phyloP scores from a whole-genome alignment of 2,797 vertebrate genomes.

The Acridotheres tristis region DNA sequence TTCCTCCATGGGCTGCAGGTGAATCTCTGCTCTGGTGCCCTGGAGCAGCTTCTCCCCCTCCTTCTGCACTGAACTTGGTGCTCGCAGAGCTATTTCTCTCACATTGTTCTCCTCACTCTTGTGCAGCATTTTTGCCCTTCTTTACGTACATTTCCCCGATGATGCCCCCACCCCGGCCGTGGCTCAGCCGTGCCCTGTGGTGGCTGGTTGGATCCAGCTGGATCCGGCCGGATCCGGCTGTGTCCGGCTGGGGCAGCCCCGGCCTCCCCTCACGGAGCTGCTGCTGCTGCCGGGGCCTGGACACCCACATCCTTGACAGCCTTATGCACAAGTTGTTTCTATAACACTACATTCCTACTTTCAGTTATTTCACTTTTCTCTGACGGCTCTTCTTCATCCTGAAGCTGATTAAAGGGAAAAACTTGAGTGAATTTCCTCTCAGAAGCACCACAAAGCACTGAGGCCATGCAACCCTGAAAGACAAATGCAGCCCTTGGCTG shows the following conservation, averaged over 20 bases:
- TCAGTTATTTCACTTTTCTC: background rate
- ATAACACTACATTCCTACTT: background rate
- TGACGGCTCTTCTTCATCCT: background rate
- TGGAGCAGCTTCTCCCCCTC: background rate
- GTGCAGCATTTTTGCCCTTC: background rate
- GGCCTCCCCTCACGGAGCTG: fast-evolving
- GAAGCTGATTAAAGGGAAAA: background rate
- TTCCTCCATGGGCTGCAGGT: background rate
- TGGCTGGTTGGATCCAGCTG: background rate
- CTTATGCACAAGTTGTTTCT: background rate
- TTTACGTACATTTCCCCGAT: fast-evolving
- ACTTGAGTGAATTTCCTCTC: background rate
- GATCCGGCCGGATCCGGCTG: background rate
- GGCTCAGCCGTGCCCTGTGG: fast-evolving
- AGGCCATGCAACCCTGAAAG: background rate
- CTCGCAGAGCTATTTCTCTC: background rate
- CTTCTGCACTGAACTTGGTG: background rate
- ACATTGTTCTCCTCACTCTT: background rate
- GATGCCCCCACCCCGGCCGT: fast-evolving
- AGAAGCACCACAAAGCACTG: background rate
- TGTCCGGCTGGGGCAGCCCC: background rate
- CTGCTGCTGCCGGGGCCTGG: fast-evolving
- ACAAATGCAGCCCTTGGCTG: background rate
- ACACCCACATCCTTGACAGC: fast-evolving
- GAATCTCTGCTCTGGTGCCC: background rate